Evolutionary conservation across 2,888 invertebrate genomes (phyloP), one percentile per base, ranked within the genome.

Genomic region (Noctua janthe): DNA sequence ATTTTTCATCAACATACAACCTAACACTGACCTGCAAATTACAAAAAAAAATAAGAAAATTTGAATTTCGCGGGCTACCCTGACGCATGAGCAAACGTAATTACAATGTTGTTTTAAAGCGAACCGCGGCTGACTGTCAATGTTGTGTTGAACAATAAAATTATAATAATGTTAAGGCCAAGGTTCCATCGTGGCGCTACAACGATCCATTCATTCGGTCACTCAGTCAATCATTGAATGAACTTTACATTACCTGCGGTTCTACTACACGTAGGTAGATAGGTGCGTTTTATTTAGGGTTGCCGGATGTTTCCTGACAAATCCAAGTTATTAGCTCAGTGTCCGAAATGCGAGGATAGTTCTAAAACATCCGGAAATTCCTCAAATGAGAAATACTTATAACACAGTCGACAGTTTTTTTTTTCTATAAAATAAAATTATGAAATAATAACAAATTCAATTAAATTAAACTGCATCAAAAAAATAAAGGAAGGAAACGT

Each of bases 141-240:
- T 85, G 84, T 82, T 79, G 76, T 80, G 78, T 84, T 81, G 76
- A 80, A 87, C 84, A 84, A 87, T 87, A 87, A 88, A 83, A 94
- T 95, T 95, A 94, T 88, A 94, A 95, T 95, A 94, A 93, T 92
- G 93, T 93, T 96, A 95, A 95, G 95, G 96, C 93, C 95, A 95
- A 95, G 95, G 96, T 90, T 91, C 77, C 88, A 79, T 88, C 86
- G 85, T 86, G 85, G 81, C 87, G 84, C 77, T 84, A 87, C 88
- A 88, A 90, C 87, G 84, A 77, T 81, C 82, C 92, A 92, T 93
- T 92, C 90, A 91, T 86, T 87, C 82, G 71, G 81, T 90, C 85
- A 86, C 85, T 90, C 87, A 89, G 85, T 91, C 88, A 91, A 76
- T 87, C 74, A 83, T 66, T 77, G 77, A 70, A 47, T 76, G 71